Percentiles rank a stretch among this genome's conserved stretches.
Conservation (phyloP, 2,888 invertebrate species). For the Parnassius mnemosyne region DNA sequence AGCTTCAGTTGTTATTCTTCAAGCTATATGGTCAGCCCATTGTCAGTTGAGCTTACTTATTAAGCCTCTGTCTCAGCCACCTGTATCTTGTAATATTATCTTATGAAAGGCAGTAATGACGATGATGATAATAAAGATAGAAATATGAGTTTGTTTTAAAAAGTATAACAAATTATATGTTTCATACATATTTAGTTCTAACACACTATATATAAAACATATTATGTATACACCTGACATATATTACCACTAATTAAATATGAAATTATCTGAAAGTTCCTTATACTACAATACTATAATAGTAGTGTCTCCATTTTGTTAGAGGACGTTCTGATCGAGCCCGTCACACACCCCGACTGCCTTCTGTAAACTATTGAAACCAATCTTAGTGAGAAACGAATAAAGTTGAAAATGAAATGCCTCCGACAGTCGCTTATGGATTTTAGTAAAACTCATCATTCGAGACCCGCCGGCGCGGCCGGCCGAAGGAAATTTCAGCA, state of each 20-base stretch:
- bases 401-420: conserved; percentile 29
- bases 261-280: conserved; percentile 35
- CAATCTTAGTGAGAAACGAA: conserved; percentile 11
- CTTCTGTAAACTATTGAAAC: conserved; percentile 23
- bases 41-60: too few relatives aligned
- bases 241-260: conserved; percentile 6
- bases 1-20: too few relatives aligned
- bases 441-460: conserved; percentile 29
- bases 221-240: too few relatives aligned
- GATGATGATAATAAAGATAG: too few relatives aligned
- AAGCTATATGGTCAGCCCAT: too few relatives aligned
- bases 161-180: too few relatives aligned
- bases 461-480: conserved; percentile 68
- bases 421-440: conserved; percentile 29
- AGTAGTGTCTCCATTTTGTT: conserved; percentile 74
- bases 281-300: conserved; percentile 63
- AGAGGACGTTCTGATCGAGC: conserved; percentile 68
- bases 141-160: too few relatives aligned
- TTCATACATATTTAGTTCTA: too few relatives aligned
- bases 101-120: too few relatives aligned
- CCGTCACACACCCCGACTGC: conserved; percentile 61
- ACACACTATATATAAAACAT: too few relatives aligned
- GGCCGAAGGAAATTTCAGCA: conserved; percentile 53
- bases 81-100: too few relatives aligned
- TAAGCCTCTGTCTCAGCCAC: too few relatives aligned